Conservation (phyloP, 2,888 invertebrate species). For the Volucella inflata region DNA sequence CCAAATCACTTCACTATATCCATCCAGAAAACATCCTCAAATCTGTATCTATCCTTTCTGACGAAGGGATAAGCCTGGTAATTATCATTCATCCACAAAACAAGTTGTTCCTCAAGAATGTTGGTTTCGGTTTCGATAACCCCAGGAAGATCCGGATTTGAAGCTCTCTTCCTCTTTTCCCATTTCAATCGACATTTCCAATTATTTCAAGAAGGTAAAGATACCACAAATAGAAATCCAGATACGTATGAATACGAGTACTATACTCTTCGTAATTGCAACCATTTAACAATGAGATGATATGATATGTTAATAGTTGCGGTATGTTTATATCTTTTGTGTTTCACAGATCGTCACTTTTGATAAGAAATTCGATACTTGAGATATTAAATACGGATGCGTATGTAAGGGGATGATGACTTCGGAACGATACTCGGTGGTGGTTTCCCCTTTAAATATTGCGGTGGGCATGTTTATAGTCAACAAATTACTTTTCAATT, state of each 20-base stretch:
- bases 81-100: slow-evolving; percentile 53
- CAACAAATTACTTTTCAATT: slow-evolving; percentile 75
- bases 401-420: slow-evolving; percentile 51
- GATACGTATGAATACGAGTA: slow-evolving; percentile 41
- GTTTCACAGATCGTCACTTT: slow-evolving; percentile 79
- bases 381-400: slow-evolving; percentile 59
- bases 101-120: slow-evolving; percentile 60
- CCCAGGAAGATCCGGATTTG: slow-evolving; percentile 44
- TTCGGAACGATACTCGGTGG: slow-evolving; percentile 51
- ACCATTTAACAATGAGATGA: slow-evolving; percentile 74
- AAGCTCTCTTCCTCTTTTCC: background rate
- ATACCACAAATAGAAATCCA: slow-evolving; percentile 36
- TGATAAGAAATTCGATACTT: slow-evolving; percentile 80
- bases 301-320: slow-evolving; percentile 75
- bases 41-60: slow-evolving; percentile 53
- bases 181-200: slow-evolving; percentile 40
- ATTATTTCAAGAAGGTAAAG: slow-evolving; percentile 49
- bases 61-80: slow-evolving; percentile 62
- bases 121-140: background rate
- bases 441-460: background rate
- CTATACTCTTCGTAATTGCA: slow-evolving; percentile 44
- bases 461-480: slow-evolving; percentile 66
- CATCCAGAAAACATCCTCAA: slow-evolving; percentile 22
- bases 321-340: slow-evolving; percentile 70
- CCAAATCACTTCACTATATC: slow-evolving; percentile 62